Evolutionary conservation across 1,140 invertebrate species (phyloP).

Genomic region (Wiebesia pumilae): DNA sequence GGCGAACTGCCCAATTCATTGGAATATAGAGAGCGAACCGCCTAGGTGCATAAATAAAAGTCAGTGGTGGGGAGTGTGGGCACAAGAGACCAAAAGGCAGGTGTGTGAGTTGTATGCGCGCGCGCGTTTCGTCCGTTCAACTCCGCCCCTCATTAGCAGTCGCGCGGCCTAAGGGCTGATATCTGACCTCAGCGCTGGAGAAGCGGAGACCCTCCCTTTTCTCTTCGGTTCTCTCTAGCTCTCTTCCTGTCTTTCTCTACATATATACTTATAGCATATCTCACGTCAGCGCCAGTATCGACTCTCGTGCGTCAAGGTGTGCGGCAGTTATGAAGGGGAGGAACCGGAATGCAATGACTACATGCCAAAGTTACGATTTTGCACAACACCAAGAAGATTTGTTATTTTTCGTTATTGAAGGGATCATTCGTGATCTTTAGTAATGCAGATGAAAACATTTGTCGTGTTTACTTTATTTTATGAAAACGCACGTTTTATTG

Average conservation of each 20-base stretch:
- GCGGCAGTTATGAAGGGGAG: neutral
- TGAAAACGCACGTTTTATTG: too few species aligned
- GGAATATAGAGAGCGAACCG: conserved; percentile 41
- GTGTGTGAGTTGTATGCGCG: conserved; percentile 65
- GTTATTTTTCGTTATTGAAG: too few species aligned
- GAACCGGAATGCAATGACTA: neutral
- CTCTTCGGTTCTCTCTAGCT: conserved; percentile 6
- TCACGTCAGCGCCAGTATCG: neutral
- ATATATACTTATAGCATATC: neutral
- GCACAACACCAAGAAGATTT: neutral
- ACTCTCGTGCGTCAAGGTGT: neutral
- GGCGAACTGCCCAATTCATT: conserved; percentile 62
- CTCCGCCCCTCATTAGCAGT: conserved; percentile 72
- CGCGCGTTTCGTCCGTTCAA: conserved; percentile 56
- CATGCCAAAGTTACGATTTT: neutral
- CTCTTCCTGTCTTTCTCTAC: conserved; percentile 1
- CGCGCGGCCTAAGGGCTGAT: conserved; percentile 67
- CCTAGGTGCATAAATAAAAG: conserved; percentile 19
- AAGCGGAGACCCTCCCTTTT: conserved; percentile 62
- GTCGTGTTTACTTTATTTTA: too few species aligned
- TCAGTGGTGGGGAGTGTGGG: neutral
- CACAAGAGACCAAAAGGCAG: neutral
- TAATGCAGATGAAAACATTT: too few species aligned
- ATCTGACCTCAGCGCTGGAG: conserved; percentile 64
- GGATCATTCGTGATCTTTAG: too few species aligned